Conservation (phyloP, 2,113 vertebrate species). For the Odocoileus virginianus region DNA sequence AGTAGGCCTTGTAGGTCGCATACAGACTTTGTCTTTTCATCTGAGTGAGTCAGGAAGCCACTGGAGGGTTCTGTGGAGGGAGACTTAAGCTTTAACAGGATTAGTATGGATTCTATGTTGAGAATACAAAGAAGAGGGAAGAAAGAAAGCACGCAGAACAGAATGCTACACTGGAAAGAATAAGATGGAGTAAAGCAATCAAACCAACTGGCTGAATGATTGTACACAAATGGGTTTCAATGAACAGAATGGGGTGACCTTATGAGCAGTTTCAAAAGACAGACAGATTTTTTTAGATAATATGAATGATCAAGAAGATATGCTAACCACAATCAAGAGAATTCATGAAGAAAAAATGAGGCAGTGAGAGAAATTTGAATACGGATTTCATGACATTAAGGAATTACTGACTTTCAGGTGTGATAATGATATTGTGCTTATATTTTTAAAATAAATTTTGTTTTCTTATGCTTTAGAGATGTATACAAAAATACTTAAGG, state of each 20-base stretch:
- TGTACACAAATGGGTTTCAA: background rate
- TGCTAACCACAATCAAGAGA: background rate
- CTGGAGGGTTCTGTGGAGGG: background rate
- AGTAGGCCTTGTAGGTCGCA: background rate
- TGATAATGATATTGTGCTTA: background rate
- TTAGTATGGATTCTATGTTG: background rate
- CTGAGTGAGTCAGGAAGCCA: background rate
- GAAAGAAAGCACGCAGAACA: background rate
- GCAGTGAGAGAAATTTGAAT: background rate
- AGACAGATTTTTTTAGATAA: background rate
- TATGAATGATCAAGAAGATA: background rate
- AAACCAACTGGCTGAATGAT: background rate
- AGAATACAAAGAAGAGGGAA: background rate
- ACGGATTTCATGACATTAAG: background rate
- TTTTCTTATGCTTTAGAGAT: background rate
- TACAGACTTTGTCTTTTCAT: background rate
- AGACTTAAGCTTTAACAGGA: background rate
- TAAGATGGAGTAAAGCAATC: background rate
- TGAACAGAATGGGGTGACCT: background rate
- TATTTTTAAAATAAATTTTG: background rate
- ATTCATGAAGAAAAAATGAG: background rate
- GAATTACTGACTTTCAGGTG: background rate
- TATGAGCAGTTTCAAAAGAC: background rate
- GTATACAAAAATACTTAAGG: background rate
- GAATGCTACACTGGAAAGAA: background rate